Percentiles rank a stretch among this genome's conserved stretches.
phyloP scores from a whole-genome alignment of 2,113 vertebrate species.

The Macquaria ambigua region DNA sequence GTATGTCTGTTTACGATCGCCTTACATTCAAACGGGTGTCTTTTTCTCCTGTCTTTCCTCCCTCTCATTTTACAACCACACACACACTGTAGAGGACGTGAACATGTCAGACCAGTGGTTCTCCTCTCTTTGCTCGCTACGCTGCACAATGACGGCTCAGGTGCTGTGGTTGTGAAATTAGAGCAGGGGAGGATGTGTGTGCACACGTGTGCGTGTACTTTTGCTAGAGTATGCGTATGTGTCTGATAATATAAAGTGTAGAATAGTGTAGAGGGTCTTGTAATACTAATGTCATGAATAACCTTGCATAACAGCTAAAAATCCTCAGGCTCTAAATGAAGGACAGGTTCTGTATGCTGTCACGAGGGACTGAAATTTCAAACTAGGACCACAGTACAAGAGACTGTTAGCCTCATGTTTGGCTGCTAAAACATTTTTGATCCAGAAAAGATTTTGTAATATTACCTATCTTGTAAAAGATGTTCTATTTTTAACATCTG shows the following conservation, averaged over 20 bases:
- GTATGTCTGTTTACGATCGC: not conserved
- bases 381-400: not conserved
- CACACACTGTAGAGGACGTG: not conserved
- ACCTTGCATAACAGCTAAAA: slow-evolving; percentile 36
- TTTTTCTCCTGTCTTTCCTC: not conserved
- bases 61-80: not conserved
- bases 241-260: not conserved
- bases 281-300: slow-evolving; percentile 23
- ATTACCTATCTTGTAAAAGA: not conserved
- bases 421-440: not conserved
- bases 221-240: not conserved
- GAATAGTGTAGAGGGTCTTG: not conserved
- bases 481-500: not conserved
- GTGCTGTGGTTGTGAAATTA: slow-evolving; percentile 38
- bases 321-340: slow-evolving; percentile 33
- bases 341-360: slow-evolving; percentile 18
- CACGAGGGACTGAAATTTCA: slow-evolving; percentile 6
- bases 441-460: not conserved
- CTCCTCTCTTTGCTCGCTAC: not conserved
- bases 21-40: not conserved
- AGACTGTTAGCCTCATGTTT: not conserved
- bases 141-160: slow-evolving; percentile 26
- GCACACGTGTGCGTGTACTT: not conserved
- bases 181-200: slow-evolving; percentile 13
- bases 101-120: not conserved